Evolutionary conservation across 2,113 vertebrate species (phyloP).

Genomic region (Ciconia maguari): DNA sequence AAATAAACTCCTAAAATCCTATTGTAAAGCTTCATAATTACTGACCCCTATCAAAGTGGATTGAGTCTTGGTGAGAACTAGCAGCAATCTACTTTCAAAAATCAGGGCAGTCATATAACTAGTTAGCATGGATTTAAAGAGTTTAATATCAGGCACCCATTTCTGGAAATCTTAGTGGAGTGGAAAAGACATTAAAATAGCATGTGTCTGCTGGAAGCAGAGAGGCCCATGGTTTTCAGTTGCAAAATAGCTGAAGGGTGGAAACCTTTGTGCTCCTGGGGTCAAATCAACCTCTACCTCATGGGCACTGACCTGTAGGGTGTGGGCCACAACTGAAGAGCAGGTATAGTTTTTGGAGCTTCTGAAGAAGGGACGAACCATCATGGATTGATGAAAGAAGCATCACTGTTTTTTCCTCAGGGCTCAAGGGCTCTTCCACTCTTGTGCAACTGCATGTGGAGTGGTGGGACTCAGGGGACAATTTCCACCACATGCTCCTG

Average conservation of each 20-base stretch:
- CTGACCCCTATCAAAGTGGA: neutral
- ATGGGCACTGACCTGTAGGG: neutral
- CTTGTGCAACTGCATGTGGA: neutral
- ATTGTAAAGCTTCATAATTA: neutral
- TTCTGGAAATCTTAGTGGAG: neutral
- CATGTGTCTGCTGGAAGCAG: neutral
- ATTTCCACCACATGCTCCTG: accelerated
- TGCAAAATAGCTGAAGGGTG: neutral
- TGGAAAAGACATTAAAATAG: neutral
- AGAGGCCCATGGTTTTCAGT: neutral
- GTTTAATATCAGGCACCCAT: neutral
- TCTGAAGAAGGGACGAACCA: neutral
- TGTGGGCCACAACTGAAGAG: neutral
- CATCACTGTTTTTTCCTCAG: neutral
- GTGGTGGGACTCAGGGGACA: neutral
- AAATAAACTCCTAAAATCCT: neutral
- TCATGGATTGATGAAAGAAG: neutral
- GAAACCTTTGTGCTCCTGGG: neutral
- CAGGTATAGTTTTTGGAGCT: neutral
- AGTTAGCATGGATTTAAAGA: neutral
- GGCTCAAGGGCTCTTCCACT: neutral
- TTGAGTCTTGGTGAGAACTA: neutral
- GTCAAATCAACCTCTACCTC: accelerated
- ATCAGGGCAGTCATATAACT: neutral
- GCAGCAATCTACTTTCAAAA: neutral